Conservation (phyloP, 92 coral and sea anemone genomes). For the Porites evermanni region DNA sequence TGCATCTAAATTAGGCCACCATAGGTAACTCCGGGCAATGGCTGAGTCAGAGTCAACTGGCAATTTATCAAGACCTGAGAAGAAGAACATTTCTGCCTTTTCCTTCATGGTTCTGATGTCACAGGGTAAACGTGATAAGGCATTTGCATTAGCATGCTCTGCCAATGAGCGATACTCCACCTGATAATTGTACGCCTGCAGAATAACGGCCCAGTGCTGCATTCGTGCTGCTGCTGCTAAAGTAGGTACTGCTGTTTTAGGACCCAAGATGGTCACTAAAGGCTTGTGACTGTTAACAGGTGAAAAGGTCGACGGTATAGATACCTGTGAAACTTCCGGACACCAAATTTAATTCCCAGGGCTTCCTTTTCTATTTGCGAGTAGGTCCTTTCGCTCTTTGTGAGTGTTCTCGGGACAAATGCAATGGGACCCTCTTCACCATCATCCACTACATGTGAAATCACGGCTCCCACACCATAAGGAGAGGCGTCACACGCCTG, state of each 20-base stretch:
- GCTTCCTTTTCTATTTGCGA: no score
- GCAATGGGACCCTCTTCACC: background rate
- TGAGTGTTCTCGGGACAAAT: no score
- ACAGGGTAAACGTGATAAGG: no score
- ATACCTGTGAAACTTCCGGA: conserved; percentile 56
- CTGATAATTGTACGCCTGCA: no score
- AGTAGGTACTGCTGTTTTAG: conserved; percentile 5
- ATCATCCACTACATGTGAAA: conserved; percentile 48
- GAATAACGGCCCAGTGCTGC: conserved; percentile 32
- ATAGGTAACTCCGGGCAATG: conserved; percentile 38
- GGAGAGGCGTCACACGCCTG: conserved; percentile 66
- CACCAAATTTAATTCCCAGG: no score
- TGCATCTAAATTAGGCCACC: conserved; percentile 18
- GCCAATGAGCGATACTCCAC: no score
- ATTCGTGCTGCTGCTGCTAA: conserved; percentile 51
- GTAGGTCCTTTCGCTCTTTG: no score
- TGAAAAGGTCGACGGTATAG: conserved; percentile 53
- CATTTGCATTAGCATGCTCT: no score
- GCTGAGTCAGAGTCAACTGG: conserved; percentile 12
- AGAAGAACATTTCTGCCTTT: no score
- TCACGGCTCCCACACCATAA: conserved; percentile 67
- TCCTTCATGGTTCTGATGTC: no score
- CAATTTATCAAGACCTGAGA: background rate
- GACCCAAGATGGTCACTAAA: conserved; percentile 40
- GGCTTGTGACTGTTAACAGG: background rate